A percentile compares a stretch with the other conserved stretches of the same genome.
Conservation (phyloP, 2,113 vertebrate genomes). For the Syngnathus typhle region DNA sequence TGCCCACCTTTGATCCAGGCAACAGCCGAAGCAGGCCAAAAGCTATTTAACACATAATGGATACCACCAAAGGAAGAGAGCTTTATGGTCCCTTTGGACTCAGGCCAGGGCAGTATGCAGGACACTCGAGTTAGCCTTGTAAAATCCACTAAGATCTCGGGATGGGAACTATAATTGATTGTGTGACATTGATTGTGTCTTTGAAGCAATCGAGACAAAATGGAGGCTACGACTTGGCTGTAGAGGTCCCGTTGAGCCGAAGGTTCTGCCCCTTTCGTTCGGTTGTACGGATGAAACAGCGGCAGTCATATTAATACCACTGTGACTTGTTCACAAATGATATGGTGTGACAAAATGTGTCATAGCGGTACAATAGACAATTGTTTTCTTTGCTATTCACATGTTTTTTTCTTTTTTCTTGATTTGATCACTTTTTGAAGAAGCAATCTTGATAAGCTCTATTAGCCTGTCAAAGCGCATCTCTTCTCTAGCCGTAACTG, state of each 20-base stretch:
- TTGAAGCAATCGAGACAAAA: background rate
- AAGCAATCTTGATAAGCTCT: slow-evolving; percentile 23
- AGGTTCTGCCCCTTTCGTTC: background rate
- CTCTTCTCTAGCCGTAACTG: slow-evolving; percentile 31
- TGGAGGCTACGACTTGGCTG: background rate
- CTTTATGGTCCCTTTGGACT: slow-evolving; percentile 39
- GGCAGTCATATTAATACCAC: background rate
- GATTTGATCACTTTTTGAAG: slow-evolving; percentile 23
- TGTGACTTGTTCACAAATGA: slow-evolving; percentile 2
- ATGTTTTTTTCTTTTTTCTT: background rate
- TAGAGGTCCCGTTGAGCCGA: background rate
- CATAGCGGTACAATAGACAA: slow-evolving; percentile 8
- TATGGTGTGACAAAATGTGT: slow-evolving; percentile 17
- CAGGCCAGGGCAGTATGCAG: slow-evolving; percentile 24
- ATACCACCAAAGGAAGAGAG: slow-evolving; percentile 37
- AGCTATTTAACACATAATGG: slow-evolving; percentile 62
- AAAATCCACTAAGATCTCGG: background rate
- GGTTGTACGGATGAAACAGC: background rate
- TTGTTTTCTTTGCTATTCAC: slow-evolving; percentile 18
- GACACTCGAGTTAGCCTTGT: background rate
- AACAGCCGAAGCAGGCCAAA: slow-evolving; percentile 52
- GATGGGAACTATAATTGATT: background rate
- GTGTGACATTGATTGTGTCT: background rate
- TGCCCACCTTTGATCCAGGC: slow-evolving; percentile 52
- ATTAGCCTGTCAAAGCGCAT: slow-evolving; percentile 29